Percentiles rank a stretch among this genome's conserved stretches.
Conservation (phyloP, 2,113 vertebrate genomes). For the Etia nguti region DNA sequence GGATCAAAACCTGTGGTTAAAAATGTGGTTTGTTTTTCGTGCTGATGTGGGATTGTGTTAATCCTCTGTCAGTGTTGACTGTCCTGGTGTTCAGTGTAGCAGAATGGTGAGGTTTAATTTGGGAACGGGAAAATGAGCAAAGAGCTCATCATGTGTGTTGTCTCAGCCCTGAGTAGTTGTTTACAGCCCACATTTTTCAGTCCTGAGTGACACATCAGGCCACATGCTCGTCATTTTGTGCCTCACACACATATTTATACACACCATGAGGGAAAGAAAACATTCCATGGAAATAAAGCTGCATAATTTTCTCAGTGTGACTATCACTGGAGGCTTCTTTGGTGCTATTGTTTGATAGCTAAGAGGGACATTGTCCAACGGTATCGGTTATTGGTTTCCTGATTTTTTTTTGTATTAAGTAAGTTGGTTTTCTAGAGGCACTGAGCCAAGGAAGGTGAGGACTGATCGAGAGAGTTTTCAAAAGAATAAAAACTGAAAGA, state of each 20-base stretch:
- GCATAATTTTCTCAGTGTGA: not conserved
- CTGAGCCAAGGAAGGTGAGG: not conserved
- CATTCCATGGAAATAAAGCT: not conserved
- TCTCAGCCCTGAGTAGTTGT: constrained; percentile 6
- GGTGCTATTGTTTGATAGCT: not conserved
- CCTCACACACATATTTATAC: not conserved
- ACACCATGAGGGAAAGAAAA: not conserved
- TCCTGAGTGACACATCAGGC: not conserved
- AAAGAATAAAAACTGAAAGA: not conserved
- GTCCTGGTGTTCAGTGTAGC: not conserved
- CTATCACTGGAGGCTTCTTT: not conserved
- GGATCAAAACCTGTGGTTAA: not conserved
- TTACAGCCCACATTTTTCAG: constrained; percentile 21
- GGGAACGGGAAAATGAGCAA: constrained; percentile 1
- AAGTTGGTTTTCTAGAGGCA: not conserved
- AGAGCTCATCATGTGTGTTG: constrained; percentile 24
- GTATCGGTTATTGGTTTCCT: not conserved
- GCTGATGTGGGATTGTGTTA: not conserved
- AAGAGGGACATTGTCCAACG: not conserved
- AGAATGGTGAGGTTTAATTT: constrained; percentile 1
- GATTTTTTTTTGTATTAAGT: not conserved
- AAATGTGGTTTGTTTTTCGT: not conserved
- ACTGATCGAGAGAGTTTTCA: not conserved
- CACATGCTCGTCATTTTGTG: not conserved
- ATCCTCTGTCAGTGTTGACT: not conserved